Percentiles rank a stretch among this genome's conserved stretches.
Conservation (phyloP, 2,888 invertebrate genomes). For the Nemotelus pantherinus region DNA sequence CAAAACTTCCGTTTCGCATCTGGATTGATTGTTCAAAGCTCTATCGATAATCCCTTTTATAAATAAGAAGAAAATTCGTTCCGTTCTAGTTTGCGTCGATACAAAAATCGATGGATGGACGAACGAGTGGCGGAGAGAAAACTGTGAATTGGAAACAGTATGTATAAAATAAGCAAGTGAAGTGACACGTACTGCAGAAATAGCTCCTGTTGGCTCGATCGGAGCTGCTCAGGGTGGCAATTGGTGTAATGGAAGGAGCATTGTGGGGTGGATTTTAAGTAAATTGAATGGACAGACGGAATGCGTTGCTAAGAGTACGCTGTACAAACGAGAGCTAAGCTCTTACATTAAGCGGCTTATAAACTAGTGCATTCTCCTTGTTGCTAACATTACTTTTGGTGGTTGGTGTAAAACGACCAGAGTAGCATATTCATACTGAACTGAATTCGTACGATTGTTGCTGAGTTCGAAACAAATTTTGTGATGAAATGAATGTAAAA, state of each 20-base stretch:
- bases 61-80: constrained; percentile 47
- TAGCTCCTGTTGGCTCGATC: background rate
- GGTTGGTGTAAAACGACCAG: background rate
- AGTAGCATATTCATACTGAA: background rate
- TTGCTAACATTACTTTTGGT: background rate
- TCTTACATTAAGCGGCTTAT: constrained; percentile 48
- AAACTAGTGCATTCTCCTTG: constrained; percentile 47
- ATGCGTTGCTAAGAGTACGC: constrained; percentile 4
- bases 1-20: background rate
- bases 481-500: too few relatives aligned
- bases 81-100: constrained; percentile 14
- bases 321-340: constrained; percentile 39
- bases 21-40: constrained; percentile 45
- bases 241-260: background rate
- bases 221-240: background rate
- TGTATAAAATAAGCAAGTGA: background rate
- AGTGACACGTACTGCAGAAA: background rate
- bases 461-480: too few relatives aligned
- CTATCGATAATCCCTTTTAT: constrained; percentile 46
- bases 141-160: constrained; percentile 1
- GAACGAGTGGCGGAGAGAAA: background rate
- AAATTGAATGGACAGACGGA: background rate
- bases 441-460: too few relatives aligned
- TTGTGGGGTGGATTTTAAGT: constrained; percentile 9
- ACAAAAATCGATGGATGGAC: constrained; percentile 3